Evolutionary conservation across 2,888 invertebrate genomes (phyloP), one percentile per base, ranked within the genome.

Genomic region (Hecatera dysodea): DNA sequence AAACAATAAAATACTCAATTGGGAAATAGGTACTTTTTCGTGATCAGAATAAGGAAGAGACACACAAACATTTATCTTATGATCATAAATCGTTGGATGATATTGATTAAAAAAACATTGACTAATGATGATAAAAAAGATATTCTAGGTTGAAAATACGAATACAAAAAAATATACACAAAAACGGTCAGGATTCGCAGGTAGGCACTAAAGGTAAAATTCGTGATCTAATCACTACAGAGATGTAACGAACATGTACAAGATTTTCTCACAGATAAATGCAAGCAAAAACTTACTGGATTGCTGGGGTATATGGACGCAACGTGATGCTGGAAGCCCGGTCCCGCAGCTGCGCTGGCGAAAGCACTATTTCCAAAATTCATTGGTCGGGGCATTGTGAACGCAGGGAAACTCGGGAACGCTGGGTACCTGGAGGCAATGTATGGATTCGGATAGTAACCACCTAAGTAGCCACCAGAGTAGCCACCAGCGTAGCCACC

Each of bases 271-370:
- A 72, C 15, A 63, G 66, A 81, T 69, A 66, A 61, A 50, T 36
- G 7, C 60, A 69, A 69, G 0, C 44, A 59, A 29, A 55, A 44
- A 75, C 94, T 94, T 93, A 97, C 97, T 60, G 96, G 96, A 91
- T 97, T 97, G 78, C 92, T 91, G 1, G 97, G 97, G 82, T 89
- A 96, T 42, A 97, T 96, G 11, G 91, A 91, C 33, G 97, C 97
- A 1, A 96, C 91, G 85, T 97, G 97, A 63, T 96, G 96, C 22
- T 91, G 90, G 72, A 93, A 97, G 27, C 92, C 95, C 0, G 97
- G 96, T 33, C 97, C 96, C 59, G 96, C 91, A 1, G 94, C 92
- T 0, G 96, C 97, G 50, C 96, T 91, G 1, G 97, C 97, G 55
- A 90, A 94, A 0, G 97, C 97, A 39, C 88, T 87, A 75, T 93